Conservation (phyloP, 2,113 vertebrate species). For the Centropus bengalensis region DNA sequence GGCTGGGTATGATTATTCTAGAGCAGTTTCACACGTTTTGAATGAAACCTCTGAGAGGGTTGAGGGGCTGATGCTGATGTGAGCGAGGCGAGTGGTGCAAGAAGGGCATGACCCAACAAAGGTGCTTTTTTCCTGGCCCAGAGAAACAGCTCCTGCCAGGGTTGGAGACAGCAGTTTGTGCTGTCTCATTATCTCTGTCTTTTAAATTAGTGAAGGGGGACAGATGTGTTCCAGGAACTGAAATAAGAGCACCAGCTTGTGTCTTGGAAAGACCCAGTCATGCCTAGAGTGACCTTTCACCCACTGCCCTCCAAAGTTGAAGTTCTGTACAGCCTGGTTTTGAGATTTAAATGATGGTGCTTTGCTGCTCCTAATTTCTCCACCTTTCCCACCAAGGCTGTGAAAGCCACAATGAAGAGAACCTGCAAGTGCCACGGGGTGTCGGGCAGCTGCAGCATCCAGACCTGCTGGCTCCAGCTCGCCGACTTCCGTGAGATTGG, state of each 20-base stretch:
- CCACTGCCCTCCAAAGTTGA: accelerated
- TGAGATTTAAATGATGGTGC: background rate
- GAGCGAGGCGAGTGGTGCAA: background rate
- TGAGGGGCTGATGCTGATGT: background rate
- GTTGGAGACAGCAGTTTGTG: background rate
- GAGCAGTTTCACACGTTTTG: conserved; percentile 45
- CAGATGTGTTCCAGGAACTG: background rate
- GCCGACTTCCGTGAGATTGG: conserved; percentile 91
- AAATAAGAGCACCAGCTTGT: background rate
- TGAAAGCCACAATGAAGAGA: conserved; percentile 89
- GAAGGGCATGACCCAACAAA: background rate
- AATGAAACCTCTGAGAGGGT: background rate
- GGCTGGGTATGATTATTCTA: background rate
- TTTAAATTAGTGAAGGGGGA: background rate
- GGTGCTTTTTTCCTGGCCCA: background rate
- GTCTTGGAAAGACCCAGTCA: background rate
- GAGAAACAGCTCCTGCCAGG: background rate
- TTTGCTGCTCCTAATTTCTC: background rate
- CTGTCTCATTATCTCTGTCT: background rate
- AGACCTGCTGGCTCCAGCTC: conserved; percentile 96
- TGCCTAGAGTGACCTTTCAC: accelerated
- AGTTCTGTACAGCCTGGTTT: background rate
- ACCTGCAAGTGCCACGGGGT: conserved; percentile 96
- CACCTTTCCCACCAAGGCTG: conserved; percentile 75
- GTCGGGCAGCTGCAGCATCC: conserved; percentile 95